phyloP scores from a whole-genome alignment of 2,113 vertebrate genomes.

The Capreolus pygargus region DNA sequence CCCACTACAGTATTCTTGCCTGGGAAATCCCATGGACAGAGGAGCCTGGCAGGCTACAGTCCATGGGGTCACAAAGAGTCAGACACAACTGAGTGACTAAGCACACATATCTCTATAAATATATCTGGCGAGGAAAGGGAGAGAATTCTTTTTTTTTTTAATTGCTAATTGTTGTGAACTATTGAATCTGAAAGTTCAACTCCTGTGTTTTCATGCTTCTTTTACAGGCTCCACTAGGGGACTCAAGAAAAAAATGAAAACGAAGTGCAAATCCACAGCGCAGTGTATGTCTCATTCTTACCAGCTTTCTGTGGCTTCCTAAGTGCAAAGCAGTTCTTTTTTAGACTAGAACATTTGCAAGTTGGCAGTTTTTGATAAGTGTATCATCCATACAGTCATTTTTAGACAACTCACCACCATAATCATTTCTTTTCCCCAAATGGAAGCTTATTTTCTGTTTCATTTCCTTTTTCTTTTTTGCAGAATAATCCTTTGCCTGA shows the following conservation, averaged over 20 bases:
- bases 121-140: not conserved
- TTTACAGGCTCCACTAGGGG: not conserved
- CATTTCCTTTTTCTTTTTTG: not conserved
- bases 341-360: constrained; percentile 7
- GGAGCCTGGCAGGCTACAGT: not conserved
- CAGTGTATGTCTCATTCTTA: not conserved
- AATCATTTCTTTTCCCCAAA: constrained; percentile 29
- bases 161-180: not conserved
- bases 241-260: not conserved
- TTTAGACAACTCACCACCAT: not conserved
- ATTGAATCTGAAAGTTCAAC: not conserved
- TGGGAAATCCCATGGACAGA: not conserved
- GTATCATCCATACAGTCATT: not conserved
- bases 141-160: not conserved
- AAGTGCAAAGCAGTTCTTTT: not conserved
- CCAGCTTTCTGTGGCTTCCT: not conserved
- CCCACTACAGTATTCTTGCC: not conserved
- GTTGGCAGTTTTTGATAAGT: constrained; percentile 8
- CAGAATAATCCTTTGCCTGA: not conserved
- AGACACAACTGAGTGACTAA: not conserved
- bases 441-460: not conserved
- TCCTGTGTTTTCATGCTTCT: not conserved
- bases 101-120: not conserved
- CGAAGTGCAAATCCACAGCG: not conserved
- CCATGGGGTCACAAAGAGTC: fast-evolving